phyloP scores from a whole-genome alignment of 2,113 vertebrate genomes.

The Microtus pennsylvanicus region DNA sequence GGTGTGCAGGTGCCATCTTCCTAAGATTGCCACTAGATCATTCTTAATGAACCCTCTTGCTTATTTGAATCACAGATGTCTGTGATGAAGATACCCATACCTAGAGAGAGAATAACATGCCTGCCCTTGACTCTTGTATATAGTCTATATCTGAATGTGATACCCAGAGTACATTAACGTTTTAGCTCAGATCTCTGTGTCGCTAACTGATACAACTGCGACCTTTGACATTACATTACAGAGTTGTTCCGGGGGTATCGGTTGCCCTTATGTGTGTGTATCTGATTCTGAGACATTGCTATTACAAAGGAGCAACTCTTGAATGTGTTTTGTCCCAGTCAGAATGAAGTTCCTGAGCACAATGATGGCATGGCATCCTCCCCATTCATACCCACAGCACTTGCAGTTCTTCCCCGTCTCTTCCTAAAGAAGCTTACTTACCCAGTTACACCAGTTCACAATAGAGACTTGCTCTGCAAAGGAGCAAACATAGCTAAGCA shows the following conservation, averaged over 20 bases:
- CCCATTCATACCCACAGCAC: background rate
- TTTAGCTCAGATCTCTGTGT: slow-evolving; percentile 20
- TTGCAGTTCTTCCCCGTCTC: background rate
- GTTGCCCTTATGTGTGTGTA: background rate
- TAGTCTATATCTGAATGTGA: slow-evolving; percentile 9
- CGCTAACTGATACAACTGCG: background rate
- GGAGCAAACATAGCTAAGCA: background rate
- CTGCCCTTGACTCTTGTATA: background rate
- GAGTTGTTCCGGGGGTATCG: background rate
- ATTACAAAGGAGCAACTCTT: background rate
- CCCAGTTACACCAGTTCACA: background rate
- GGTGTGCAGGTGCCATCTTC: background rate
- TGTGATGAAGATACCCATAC: background rate
- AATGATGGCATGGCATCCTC: background rate
- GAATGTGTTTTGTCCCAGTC: slow-evolving; percentile 6
- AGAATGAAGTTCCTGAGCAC: slow-evolving; percentile 30
- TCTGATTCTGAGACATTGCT: background rate
- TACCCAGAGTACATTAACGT: background rate
- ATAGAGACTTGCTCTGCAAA: background rate
- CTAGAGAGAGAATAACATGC: background rate
- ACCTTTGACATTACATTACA: background rate
- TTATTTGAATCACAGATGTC: slow-evolving; percentile 18
- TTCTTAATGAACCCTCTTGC: slow-evolving; percentile 13
- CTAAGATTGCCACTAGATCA: background rate
- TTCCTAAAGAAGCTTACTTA: slow-evolving; percentile 25